Base-by-base conservation (phyloP, 1,140 invertebrate genomes). In the Brachionus plicatilis region DNA sequence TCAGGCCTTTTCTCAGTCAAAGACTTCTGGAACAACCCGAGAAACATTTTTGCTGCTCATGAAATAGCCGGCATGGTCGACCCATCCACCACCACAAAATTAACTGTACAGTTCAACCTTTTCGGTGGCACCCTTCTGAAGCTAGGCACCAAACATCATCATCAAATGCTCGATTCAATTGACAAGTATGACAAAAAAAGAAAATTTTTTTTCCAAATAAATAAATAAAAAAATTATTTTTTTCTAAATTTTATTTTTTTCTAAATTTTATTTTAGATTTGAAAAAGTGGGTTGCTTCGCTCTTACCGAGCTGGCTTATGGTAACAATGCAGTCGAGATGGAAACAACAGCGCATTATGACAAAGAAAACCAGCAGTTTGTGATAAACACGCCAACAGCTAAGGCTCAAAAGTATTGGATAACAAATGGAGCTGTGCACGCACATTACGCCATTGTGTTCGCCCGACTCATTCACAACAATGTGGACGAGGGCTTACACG, bases 81-180 rank as follows among this genome's bases (percentile, higher is more conserved):
- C 75, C 87, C 88, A 20, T 86, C 87, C n/a, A 89, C 88, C 87
- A 85, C 88, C 1, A 88, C 88, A 3, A 89, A 89, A 85, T 88
- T 89, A 88, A 89, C 88, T n/a, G 88, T 89, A 8, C 88, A 89
- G 86, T 89, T 89, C 53, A 89, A 89, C 76, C 85, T 89, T 29
- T 89, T 89, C 80, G 88, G 88, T 65, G 88, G 88, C 29, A 89
- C 88, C 9, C 87, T 89, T 11, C 84, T 89, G 11, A 89, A 89
- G 76, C 85, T 89, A 9, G 88, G 88, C 56, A 89, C 88, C 4
- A 85, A 88, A 66, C 84, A 87, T 9, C 88, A 89, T 85, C 88
- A 88, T 66, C 60, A 86, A 9, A 85, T 86, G 27, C 86, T 89
- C n/a, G 72, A 76, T 85, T 89, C 41, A 65, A 84, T n/a, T 85